phyloP scores from a whole-genome alignment of 2,888 invertebrate genomes.

The Notocelia uddmanniana region DNA sequence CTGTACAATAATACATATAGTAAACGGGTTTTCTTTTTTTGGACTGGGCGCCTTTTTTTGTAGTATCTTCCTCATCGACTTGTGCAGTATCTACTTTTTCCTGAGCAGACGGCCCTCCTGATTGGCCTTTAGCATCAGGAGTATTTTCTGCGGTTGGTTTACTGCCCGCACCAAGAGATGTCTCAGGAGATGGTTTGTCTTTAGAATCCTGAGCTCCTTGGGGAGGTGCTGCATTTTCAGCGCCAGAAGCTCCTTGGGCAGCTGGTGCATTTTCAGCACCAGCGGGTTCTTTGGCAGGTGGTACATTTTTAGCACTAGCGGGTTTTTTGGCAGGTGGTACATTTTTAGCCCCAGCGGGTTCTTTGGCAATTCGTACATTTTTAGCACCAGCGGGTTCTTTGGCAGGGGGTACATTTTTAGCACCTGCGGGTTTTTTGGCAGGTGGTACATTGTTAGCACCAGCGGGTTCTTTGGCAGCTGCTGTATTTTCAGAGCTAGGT shows the following conservation, averaged over 20 bases:
- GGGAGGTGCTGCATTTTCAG: not conserved
- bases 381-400: not conserved
- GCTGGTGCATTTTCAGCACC: not conserved
- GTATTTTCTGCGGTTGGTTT: not conserved
- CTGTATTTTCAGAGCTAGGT: not conserved
- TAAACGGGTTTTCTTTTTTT: conserved; percentile 13
- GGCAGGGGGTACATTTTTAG: not conserved
- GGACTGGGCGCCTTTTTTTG: not conserved
- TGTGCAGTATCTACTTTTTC: conserved; percentile 4
- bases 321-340: not conserved
- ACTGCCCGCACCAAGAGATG: not conserved
- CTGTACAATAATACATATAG: conserved; percentile 13
- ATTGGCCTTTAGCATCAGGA: not conserved
- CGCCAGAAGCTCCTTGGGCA: too few relatives aligned
- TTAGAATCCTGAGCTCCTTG: not conserved
- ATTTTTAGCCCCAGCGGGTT: not conserved
- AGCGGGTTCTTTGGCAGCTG: too few relatives aligned
- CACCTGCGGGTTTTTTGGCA: not conserved
- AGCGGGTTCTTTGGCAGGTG: not conserved
- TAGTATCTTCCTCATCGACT: not conserved
- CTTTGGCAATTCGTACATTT: not conserved
- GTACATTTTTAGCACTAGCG: not conserved
- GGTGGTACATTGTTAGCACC: not conserved
- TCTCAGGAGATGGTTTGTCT: not conserved
- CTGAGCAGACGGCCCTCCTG: not conserved